These are phyloP conservation scores for Drosophila tristis DNA, from an alignment of 1,140 invertebrate species.

Conservation along the genomic window DNA sequence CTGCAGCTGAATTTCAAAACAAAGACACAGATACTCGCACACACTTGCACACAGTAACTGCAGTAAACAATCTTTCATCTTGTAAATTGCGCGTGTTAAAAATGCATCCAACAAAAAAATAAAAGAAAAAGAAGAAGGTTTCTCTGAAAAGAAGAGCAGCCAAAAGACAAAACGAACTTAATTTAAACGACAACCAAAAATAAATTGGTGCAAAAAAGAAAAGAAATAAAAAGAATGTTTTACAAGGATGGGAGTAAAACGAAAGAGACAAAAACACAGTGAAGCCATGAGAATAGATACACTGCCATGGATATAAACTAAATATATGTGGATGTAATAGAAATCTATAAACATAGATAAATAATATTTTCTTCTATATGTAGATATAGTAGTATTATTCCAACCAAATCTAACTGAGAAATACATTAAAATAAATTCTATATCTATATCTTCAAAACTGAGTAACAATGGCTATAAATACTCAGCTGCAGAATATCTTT, in stretches of 20 bases:
- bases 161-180: conserved; percentile 51
- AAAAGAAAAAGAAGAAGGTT: conserved; percentile 9
- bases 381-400: too few relatives aligned
- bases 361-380: too few relatives aligned
- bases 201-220: conserved; percentile 45
- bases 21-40: neutral
- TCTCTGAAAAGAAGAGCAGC: conserved; percentile 5
- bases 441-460: too few relatives aligned
- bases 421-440: too few relatives aligned
- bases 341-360: too few relatives aligned
- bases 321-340: too few relatives aligned
- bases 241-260: conserved; percentile 9
- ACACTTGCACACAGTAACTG: neutral
- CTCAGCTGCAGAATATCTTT: too few relatives aligned
- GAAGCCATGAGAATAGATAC: too few relatives aligned
- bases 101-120: conserved; percentile 6
- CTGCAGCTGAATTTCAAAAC: neutral
- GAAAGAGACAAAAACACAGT: too few relatives aligned
- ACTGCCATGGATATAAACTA: too few relatives aligned
- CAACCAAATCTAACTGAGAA: too few relatives aligned
- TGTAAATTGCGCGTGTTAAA: conserved; percentile 38
- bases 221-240: neutral
- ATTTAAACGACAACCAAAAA: conserved; percentile 58
- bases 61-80: conserved; percentile 51
- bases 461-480: too few relatives aligned